phyloP scores from a whole-genome alignment of 1,140 invertebrate species.

The Pachypeltis micranthus region DNA sequence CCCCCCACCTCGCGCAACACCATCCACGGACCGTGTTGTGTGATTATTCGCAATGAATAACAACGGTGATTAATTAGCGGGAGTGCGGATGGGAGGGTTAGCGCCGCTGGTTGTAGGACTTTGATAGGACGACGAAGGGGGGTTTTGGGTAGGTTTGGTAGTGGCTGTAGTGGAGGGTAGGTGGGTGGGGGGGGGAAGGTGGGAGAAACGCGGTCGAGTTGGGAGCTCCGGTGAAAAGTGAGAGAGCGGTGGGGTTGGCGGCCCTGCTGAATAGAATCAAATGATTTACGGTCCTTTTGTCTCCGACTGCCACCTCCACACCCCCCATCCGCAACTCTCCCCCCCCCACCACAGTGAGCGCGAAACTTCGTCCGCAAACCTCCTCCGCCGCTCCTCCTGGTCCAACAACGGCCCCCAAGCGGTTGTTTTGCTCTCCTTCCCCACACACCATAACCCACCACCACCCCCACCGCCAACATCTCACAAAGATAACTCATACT shows the following conservation, averaged over 20 bases:
- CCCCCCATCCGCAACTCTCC: neutral
- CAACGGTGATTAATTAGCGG: constrained; percentile 13
- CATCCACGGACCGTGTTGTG: constrained; percentile 13
- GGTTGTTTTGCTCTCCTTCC: constrained; percentile 2
- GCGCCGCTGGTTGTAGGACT: too few relatives aligned
- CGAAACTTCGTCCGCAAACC: neutral
- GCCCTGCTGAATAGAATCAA: constrained; percentile 14
- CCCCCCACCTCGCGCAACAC: neutral
- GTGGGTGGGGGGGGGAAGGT: neutral
- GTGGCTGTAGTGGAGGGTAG: too few relatives aligned
- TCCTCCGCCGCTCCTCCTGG: too few relatives aligned
- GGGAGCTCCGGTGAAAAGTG: constrained; percentile 12
- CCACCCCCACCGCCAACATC: neutral
- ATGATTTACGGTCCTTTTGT: constrained; percentile 18
- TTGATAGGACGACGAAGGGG: too few relatives aligned
- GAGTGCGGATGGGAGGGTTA: too few relatives aligned
- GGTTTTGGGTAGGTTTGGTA: too few relatives aligned
- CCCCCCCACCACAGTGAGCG: neutral
- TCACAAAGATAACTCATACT: constrained; percentile 12
- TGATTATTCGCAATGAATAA: constrained; percentile 21
- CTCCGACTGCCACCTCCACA: neutral
- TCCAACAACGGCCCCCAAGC: neutral
- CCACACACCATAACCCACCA: neutral
- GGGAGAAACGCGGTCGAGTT: neutral
- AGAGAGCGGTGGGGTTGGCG: constrained; percentile 7